phyloP scores from a whole-genome alignment of 2,797 vertebrate genomes.

The Pseudochirops cupreus region DNA sequence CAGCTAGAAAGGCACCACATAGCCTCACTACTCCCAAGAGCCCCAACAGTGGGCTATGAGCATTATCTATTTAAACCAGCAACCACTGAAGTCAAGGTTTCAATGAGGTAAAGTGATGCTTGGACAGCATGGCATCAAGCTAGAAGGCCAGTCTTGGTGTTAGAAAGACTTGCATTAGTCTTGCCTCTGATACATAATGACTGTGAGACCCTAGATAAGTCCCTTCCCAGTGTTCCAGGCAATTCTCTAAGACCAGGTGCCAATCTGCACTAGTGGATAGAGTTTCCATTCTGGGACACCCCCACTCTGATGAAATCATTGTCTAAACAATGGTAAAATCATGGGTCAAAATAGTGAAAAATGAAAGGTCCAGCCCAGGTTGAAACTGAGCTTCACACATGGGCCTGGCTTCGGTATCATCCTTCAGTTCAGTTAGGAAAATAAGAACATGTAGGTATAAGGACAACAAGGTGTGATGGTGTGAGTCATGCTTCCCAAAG shows the following conservation, averaged over 20 bases:
- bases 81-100: not conserved
- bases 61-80: not conserved
- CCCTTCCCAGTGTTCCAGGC: not conserved
- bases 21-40: not conserved
- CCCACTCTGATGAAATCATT: not conserved
- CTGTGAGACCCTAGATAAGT: not conserved
- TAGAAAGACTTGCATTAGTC: not conserved
- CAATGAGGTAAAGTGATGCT: not conserved
- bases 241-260: not conserved
- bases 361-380: not conserved
- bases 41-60: not conserved
- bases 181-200: not conserved
- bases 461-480: not conserved
- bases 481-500: not conserved
- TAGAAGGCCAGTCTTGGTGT: not conserved
- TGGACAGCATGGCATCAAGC: not conserved
- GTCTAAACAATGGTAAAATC: not conserved
- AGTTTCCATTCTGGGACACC: not conserved
- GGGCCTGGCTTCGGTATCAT: not conserved
- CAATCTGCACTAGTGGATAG: not conserved
- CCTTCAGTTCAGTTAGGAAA: not conserved
- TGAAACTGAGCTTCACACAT: fast-evolving
- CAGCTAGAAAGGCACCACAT: not conserved
- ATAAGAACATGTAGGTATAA: not conserved
- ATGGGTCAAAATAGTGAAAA: not conserved